These are phyloP conservation scores for Megalonaias nervosa DNA, from an alignment of 1,140 invertebrate genomes.

Conservation along the genomic window DNA sequence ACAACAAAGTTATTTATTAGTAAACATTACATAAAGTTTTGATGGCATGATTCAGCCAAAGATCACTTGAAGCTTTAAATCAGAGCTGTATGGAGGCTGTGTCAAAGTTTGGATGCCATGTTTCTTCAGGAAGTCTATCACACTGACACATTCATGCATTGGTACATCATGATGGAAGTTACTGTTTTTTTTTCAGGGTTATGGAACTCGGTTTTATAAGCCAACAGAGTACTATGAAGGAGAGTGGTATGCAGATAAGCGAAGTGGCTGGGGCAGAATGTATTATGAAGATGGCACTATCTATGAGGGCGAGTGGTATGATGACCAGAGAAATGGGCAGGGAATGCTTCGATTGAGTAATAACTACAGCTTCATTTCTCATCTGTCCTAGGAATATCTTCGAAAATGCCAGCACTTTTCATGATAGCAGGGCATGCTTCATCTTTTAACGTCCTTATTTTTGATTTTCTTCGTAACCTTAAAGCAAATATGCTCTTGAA, in stretches of 20 bases:
- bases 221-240: constrained; percentile 72
- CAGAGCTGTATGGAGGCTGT: no score
- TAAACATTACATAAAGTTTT: no score
- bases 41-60: no score
- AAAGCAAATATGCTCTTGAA: background rate
- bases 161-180: no score
- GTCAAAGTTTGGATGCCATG: no score
- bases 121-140: no score
- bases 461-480: background rate
- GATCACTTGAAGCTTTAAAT: no score
- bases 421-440: no score
- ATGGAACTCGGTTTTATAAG: constrained; percentile 70
- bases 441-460: background rate
- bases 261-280: constrained; percentile 73
- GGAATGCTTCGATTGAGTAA: constrained; percentile 70
- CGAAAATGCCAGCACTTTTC: no score
- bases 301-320: constrained; percentile 73
- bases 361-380: background rate
- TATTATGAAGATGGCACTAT: constrained; percentile 71
- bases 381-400: no score
- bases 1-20: no score
- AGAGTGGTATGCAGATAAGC: constrained; percentile 70
- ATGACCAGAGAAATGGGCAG: constrained; percentile 70
- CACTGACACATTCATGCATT: no score
- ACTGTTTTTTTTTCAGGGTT: constrained; percentile 55